Base-by-base conservation (phyloP, 2,888 invertebrate genomes). In the Capitulum mitella region DNA sequence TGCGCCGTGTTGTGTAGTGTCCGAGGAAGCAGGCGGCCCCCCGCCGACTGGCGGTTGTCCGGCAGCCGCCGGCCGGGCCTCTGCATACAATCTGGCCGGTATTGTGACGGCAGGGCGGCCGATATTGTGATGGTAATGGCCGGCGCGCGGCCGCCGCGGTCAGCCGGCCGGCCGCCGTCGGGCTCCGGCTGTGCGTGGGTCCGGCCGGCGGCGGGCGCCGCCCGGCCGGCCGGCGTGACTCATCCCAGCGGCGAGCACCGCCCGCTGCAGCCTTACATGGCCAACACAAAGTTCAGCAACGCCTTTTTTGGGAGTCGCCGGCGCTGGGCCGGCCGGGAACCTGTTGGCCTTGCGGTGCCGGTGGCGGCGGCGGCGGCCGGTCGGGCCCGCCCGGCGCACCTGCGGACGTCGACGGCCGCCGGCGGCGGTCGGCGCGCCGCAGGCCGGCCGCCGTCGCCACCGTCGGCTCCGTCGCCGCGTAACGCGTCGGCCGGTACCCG, bases 231-330 rank as follows among this genome's bases (percentile, higher is more conserved):
- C n/a, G n/a, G n/a, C 14, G 26, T 61, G 61, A 61, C 64, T 37
- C 64, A 64, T 34, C 64, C 19, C 37, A 5, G 34, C 34, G 64
- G 34, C n/a, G 43, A 43, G 5, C 6, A 43, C 6, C 43, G 43
- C 6, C 43, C 43, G 26, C 37, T 70, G 70, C 40, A 70, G 70
- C 70, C 70, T 40, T 70, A 70, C 70, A 70, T 70, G 70, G 70
- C 70, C 70, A 40, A 37, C 37, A 22, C 70, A 70, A 37, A 19
- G 70, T 70, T 40, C 70, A 70, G 70, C 70, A 70, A 70, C 37
- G 70, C 70, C 70, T 40, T 70, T 70, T 70, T 70, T 70, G 70
- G 64, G 70, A 37, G 70, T 37, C 70, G 70, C 34, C 58, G n/a
- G 64, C 64, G 34, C 37, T 22, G 40, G 37, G 26, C 40, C 70